These are phyloP conservation scores for Protaetia brevitarsis DNA, from an alignment of 1,140 invertebrate genomes.

Conservation along the genomic window DNA sequence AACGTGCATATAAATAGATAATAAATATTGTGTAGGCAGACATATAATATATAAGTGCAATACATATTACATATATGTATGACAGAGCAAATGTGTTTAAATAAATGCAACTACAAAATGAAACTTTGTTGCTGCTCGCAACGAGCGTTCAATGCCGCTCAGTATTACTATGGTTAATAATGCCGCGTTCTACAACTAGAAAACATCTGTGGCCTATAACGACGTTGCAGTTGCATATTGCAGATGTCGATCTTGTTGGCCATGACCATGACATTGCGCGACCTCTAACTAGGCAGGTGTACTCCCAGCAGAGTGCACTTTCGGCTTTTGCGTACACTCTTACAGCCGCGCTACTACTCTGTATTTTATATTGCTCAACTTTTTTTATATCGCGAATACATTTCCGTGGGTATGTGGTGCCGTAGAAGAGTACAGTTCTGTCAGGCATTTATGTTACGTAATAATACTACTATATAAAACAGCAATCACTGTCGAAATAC, in stretches of 20 bases:
- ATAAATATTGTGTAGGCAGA: no score
- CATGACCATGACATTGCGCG: slow-evolving; percentile 47
- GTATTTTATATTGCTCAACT: not conserved
- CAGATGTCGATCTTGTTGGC: slow-evolving; percentile 46
- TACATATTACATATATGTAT: not conserved
- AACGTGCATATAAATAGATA: no score
- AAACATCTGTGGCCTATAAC: slow-evolving; percentile 24
- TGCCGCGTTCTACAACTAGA: slow-evolving; percentile 19
- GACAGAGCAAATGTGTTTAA: not conserved
- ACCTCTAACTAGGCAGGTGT: slow-evolving; percentile 35
- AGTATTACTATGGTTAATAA: slow-evolving; percentile 14
- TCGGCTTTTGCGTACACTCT: not conserved
- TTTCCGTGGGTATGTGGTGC: no score
- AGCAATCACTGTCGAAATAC: no score
- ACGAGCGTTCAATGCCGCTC: slow-evolving; percentile 12
- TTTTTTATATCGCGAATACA: no score
- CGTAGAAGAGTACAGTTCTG: no score
- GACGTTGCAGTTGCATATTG: slow-evolving; percentile 43
- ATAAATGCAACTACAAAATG: not conserved
- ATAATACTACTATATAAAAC: no score
- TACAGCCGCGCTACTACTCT: not conserved
- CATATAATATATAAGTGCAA: no score
- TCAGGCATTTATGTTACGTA: no score
- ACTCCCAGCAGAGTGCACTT: not conserved
- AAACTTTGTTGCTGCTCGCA: not conserved